A percentile compares a stretch with the other conserved stretches of the same genome.
Evolutionary conservation across 2,113 vertebrate species (phyloP).

Genomic region (Arizona elegans): DNA sequence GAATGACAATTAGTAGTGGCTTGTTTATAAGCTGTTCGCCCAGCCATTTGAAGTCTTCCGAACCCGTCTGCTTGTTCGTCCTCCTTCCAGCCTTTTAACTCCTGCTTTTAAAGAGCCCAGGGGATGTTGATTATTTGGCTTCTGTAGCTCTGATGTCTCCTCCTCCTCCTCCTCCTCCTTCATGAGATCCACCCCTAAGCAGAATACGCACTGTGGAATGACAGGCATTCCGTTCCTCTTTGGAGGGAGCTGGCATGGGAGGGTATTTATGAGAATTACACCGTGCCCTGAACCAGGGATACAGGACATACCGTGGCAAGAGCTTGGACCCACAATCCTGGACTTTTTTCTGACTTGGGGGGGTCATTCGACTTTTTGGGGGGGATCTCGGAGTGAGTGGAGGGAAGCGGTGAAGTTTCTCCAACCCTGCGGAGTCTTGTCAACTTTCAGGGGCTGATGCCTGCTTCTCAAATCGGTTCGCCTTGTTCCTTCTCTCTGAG

Average conservation of each 20-base stretch:
- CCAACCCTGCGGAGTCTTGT: slow-evolving; percentile 31
- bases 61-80: neutral
- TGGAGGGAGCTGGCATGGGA: slow-evolving; percentile 73
- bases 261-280: slow-evolving; percentile 67
- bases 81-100: neutral
- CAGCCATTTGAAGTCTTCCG: neutral
- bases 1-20: neutral
- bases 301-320: slow-evolving; percentile 8
- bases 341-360: slow-evolving; percentile 12
- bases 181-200: slow-evolving; percentile 73
- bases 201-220: slow-evolving; percentile 81
- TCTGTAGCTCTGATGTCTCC: slow-evolving; percentile 45
- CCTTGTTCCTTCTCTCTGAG: slow-evolving; percentile 42
- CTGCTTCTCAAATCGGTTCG: slow-evolving; percentile 26
- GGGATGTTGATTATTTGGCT: slow-evolving; percentile 63
- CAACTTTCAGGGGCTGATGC: slow-evolving; percentile 15
- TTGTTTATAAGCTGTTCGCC: neutral
- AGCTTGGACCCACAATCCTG: rapidly evolving
- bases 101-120: slow-evolving; percentile 45
- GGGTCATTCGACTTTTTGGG: neutral
- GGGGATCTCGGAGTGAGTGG: neutral
- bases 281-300: slow-evolving; percentile 61
- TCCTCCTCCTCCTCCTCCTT: slow-evolving; percentile 68
- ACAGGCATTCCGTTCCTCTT: slow-evolving; percentile 81
- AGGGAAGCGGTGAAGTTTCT: neutral